These are phyloP conservation scores for Leucoma salicis DNA, from an alignment of 2,888 invertebrate species.

Conservation along the genomic window DNA sequence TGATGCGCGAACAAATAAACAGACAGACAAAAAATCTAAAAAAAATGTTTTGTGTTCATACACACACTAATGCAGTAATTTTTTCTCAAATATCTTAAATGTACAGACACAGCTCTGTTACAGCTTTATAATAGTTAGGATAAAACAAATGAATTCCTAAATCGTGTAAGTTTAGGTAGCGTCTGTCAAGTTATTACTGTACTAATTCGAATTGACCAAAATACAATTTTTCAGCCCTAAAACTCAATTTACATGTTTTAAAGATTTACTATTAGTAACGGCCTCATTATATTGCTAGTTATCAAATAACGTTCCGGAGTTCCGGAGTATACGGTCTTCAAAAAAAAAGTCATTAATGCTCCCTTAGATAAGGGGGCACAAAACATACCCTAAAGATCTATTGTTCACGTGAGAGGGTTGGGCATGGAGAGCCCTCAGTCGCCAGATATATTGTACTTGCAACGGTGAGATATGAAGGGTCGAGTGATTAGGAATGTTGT, in stretches of 20 bases:
- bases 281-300: neutral
- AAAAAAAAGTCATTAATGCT: conserved; percentile 31
- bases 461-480: neutral
- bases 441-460: conserved; percentile 11
- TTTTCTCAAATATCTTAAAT: too few species aligned
- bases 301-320: conserved; percentile 9
- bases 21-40: too few species aligned
- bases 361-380: conserved; percentile 18
- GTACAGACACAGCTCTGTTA: too few species aligned
- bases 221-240: too few species aligned
- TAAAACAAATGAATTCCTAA: too few species aligned
- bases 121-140: too few species aligned
- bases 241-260: neutral
- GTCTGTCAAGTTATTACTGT: too few species aligned
- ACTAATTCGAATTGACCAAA: too few species aligned
- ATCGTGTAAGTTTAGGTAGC: too few species aligned
- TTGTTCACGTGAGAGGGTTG: conserved; percentile 27
- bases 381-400: conserved; percentile 11
- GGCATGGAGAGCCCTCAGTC: conserved; percentile 17
- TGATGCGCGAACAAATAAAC: too few species aligned
- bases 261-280: neutral
- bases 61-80: too few species aligned
- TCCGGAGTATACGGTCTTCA: conserved; percentile 3
- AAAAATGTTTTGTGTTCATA: too few species aligned
- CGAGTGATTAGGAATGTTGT: neutral